phyloP scores from a whole-genome alignment of 1,140 invertebrate genomes.

The Neodiprion pinetum region DNA sequence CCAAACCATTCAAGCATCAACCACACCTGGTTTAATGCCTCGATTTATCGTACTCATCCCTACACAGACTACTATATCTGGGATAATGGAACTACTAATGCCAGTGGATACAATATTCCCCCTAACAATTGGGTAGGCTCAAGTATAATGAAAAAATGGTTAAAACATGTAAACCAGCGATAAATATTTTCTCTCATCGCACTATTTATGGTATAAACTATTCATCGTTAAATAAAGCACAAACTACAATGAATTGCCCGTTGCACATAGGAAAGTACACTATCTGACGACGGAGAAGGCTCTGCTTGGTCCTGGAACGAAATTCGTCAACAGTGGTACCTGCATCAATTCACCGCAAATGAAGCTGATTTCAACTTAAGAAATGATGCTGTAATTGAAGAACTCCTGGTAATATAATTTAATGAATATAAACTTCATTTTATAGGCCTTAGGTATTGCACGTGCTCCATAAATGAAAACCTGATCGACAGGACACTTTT shows the following conservation, averaged over 20 bases:
- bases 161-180: not conserved
- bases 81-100: constrained; percentile 66
- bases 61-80: constrained; percentile 84
- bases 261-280: constrained; percentile 65
- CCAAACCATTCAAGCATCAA: constrained; percentile 85
- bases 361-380: constrained; percentile 73
- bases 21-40: constrained; percentile 80
- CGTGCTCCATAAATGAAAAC: too few relatives aligned
- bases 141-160: not conserved
- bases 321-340: constrained; percentile 67
- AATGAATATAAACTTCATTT: too few relatives aligned
- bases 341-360: constrained; percentile 66
- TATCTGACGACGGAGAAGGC: constrained; percentile 58
- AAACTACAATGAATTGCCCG: constrained; percentile 17
- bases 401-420: constrained; percentile 65
- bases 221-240: constrained; percentile 28
- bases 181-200: not conserved
- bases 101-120: constrained; percentile 44
- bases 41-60: constrained; percentile 63
- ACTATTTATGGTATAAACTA: constrained; percentile 27
- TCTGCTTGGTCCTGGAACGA: constrained; percentile 69
- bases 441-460: too few relatives aligned
- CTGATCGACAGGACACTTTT: too few relatives aligned
- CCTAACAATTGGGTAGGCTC: constrained; percentile 49
- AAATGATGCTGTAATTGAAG: constrained; percentile 64